Percentiles rank a stretch among this genome's conserved stretches.
These are phyloP conservation scores for Ericerus pela DNA, from an alignment of 1,140 invertebrate genomes.

Conservation along the genomic window DNA sequence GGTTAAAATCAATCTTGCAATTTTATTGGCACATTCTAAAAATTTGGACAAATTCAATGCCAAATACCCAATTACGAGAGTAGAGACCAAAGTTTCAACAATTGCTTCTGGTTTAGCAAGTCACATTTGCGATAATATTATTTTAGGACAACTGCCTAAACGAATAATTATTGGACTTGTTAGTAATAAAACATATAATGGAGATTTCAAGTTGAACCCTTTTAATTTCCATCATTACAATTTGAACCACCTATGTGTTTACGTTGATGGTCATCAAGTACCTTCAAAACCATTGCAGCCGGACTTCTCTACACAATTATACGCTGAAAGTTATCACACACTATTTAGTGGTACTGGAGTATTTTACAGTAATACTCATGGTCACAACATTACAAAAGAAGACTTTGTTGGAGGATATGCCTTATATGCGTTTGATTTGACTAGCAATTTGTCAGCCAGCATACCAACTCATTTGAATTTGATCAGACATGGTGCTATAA, in stretches of 20 bases:
- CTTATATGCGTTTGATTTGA: slow-evolving; percentile 27
- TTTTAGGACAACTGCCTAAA: slow-evolving; percentile 18
- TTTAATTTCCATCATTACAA: slow-evolving; percentile 18
- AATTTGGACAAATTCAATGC: slow-evolving; percentile 27
- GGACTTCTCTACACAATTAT: slow-evolving; percentile 17
- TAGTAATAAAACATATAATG: slow-evolving; percentile 18
- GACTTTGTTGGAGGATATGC: slow-evolving; percentile 23
- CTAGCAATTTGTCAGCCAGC: slow-evolving; percentile 29
- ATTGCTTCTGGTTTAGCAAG: slow-evolving; percentile 26
- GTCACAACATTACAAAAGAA: slow-evolving; percentile 22
- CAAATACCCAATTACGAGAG: slow-evolving; percentile 30
- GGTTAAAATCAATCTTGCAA: slow-evolving; percentile 27
- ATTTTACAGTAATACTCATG: slow-evolving; percentile 25
- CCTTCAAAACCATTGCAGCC: slow-evolving; percentile 22
- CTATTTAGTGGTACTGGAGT: slow-evolving; percentile 30
- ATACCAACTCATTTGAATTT: slow-evolving; percentile 27
- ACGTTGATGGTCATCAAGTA: slow-evolving; percentile 27
- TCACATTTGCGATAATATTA: slow-evolving; percentile 29
- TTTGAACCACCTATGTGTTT: slow-evolving; percentile 27
- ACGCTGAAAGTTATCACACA: slow-evolving; percentile 27
- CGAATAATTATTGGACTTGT: slow-evolving; percentile 19
- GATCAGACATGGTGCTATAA: slow-evolving; percentile 25
- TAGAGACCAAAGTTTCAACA: slow-evolving; percentile 29
- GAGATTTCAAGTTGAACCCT: slow-evolving; percentile 11
- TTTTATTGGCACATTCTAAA: slow-evolving; percentile 29